Percentiles rank a stretch among this genome's conserved stretches.
phyloP scores from a whole-genome alignment of 2,888 invertebrate genomes.

The Erebia palarica region DNA sequence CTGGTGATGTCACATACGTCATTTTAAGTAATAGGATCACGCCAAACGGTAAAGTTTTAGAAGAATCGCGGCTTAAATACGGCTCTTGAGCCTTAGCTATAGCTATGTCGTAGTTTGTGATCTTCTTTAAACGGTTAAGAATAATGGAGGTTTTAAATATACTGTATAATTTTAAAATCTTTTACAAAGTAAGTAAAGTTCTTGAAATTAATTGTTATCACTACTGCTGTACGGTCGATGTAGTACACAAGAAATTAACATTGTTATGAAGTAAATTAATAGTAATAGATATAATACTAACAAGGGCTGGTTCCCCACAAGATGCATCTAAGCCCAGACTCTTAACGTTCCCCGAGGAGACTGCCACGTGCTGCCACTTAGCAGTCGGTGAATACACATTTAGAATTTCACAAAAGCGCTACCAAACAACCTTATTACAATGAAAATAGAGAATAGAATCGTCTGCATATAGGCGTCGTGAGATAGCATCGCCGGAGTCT shows the following conservation, averaged over 20 bases:
- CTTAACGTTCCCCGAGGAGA: conserved; percentile 60
- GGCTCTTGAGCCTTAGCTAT: too few species aligned
- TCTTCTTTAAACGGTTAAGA: too few species aligned
- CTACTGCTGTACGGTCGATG: conserved; percentile 24
- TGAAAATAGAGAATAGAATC: conserved; percentile 62
- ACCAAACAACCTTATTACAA: conserved; percentile 39
- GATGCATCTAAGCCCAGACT: conserved; percentile 73
- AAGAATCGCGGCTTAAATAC: too few species aligned
- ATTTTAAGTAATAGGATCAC: too few species aligned
- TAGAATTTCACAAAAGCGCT: conserved; percentile 51
- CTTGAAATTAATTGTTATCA: not conserved
- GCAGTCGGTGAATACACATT: conserved; percentile 63
- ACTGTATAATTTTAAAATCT: not conserved
- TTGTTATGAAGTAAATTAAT: conserved; percentile 67
- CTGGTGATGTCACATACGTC: too few species aligned
- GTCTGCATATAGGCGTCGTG: conserved; percentile 49
- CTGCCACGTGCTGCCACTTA: conserved; percentile 77
- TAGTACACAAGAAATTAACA: conserved; percentile 46
- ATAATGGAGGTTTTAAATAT: too few species aligned
- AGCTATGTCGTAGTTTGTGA: too few species aligned
- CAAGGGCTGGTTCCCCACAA: conserved; percentile 69
- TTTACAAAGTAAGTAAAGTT: not conserved
- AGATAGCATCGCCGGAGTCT: conserved; percentile 66
- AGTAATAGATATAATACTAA: conserved; percentile 71
- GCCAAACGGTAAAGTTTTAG: too few species aligned